These are phyloP conservation scores for Epsilonema sp. DNA, from an alignment of 2,888 invertebrate species.

Conservation along the genomic window DNA sequence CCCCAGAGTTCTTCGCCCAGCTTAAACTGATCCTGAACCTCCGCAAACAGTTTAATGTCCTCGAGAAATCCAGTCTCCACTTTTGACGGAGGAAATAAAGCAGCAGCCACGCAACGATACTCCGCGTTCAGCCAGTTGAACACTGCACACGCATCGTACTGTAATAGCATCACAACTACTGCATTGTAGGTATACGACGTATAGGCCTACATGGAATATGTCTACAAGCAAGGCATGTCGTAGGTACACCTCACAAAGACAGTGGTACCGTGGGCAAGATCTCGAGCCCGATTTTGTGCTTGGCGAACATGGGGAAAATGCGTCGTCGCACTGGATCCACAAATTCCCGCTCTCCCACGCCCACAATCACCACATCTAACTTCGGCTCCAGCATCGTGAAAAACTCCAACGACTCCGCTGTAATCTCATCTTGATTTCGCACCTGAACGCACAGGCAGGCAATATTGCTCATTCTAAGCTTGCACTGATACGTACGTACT, in stretches of 20 bases:
- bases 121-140: slow-evolving; percentile 74
- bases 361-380: slow-evolving; percentile 43
- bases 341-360: slow-evolving; percentile 44
- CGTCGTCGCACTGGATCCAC: slow-evolving; percentile 24
- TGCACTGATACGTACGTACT: too few relatives aligned
- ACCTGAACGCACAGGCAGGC: background rate
- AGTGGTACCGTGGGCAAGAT: background rate
- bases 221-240: too few relatives aligned
- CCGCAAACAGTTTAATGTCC: too few relatives aligned
- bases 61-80: background rate
- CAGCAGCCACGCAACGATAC: slow-evolving; percentile 42
- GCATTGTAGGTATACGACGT: too few relatives aligned
- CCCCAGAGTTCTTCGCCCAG: too few relatives aligned
- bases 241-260: too few relatives aligned
- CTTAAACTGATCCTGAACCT: too few relatives aligned
- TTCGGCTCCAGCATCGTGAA: slow-evolving; percentile 64
- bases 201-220: too few relatives aligned
- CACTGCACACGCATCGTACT: slow-evolving; percentile 57
- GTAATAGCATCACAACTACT: slow-evolving; percentile 8
- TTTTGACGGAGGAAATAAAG: slow-evolving; percentile 34
- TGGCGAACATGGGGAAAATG: background rate
- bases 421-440: slow-evolving; percentile 40
- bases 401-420: slow-evolving; percentile 50
- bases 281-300: background rate
- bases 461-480: too few relatives aligned